Evolutionary conservation across 2,113 vertebrate genomes (phyloP).

Genomic region (Syngnathus scovelli): DNA sequence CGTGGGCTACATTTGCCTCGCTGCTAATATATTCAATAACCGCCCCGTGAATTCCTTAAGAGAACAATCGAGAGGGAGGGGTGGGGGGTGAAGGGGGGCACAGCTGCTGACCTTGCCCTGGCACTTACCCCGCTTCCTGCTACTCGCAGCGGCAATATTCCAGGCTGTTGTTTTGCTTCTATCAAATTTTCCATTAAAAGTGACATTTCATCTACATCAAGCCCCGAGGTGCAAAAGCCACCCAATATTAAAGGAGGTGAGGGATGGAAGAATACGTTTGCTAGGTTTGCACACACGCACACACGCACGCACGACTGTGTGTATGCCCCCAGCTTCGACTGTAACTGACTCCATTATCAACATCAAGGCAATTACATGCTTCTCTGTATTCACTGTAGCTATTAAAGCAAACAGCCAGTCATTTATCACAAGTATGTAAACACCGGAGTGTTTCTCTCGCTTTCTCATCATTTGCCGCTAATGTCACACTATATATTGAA

Average conservation of each 20-base stretch:
- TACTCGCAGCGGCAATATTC: conserved; percentile 62
- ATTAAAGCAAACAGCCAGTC: conserved; percentile 62
- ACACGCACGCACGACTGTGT: conserved; percentile 9
- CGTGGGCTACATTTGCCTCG: conserved; percentile 53
- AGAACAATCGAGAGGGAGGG: conserved; percentile 61
- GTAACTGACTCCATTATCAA: conserved; percentile 65
- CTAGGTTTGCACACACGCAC: neutral
- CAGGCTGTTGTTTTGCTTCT: conserved; percentile 69
- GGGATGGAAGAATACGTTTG: conserved; percentile 39
- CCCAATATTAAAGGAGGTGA: conserved; percentile 58
- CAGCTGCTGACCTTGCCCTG: conserved; percentile 33
- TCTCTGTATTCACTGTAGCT: conserved; percentile 66
- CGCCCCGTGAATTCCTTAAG: conserved; percentile 63
- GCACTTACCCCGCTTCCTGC: conserved; percentile 47
- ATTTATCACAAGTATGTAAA: conserved; percentile 57
- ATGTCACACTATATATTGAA: conserved; percentile 25
- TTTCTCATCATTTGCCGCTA: conserved; percentile 17
- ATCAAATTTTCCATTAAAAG: conserved; percentile 81
- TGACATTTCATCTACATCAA: conserved; percentile 83
- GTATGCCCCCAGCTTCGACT: conserved; percentile 23
- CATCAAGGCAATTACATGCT: conserved; percentile 74
- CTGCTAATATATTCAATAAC: conserved; percentile 67
- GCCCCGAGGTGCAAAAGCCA: conserved; percentile 67
- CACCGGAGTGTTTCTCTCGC: conserved; percentile 23
- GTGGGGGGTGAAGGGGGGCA: conserved; percentile 12